phyloP scores from a whole-genome alignment of 1,140 invertebrate genomes.

The Sminthurides bifidus region DNA sequence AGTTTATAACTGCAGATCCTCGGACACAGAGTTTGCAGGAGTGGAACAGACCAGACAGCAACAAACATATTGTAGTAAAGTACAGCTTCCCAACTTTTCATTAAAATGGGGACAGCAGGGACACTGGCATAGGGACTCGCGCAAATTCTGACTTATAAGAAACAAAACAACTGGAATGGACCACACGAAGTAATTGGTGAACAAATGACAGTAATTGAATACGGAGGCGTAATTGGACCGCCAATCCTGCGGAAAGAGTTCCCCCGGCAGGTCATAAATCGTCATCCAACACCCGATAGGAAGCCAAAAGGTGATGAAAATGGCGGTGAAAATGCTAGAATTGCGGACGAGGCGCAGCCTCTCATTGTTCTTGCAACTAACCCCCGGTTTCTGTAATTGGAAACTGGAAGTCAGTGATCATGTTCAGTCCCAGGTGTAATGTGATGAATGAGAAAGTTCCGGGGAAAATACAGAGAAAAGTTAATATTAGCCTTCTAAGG shows the following conservation, averaged over 20 bases:
- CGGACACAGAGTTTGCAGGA: no score
- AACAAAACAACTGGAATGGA: neutral
- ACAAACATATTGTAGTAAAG: no score
- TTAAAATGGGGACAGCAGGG: no score
- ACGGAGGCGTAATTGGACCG: neutral
- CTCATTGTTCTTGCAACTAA: neutral
- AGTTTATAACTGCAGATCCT: no score
- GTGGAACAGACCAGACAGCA: no score
- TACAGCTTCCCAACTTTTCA: no score
- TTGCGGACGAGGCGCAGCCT: neutral
- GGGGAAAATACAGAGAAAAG: neutral
- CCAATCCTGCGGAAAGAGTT: neutral
- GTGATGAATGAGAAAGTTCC: neutral
- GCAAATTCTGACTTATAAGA: neutral
- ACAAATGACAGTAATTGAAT: neutral
- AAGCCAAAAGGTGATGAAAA: conserved; percentile 3
- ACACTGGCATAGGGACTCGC: neutral
- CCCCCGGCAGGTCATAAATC: neutral
- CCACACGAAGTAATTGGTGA: neutral
- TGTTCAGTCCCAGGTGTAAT: neutral
- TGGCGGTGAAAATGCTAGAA: neutral
- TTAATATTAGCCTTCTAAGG: neutral
- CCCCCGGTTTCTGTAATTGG: neutral
- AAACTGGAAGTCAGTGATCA: neutral
- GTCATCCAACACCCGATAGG: neutral